These are phyloP conservation scores for Drosophila arawakana DNA, from an alignment of 1,140 invertebrate species.

Conservation along the genomic window DNA sequence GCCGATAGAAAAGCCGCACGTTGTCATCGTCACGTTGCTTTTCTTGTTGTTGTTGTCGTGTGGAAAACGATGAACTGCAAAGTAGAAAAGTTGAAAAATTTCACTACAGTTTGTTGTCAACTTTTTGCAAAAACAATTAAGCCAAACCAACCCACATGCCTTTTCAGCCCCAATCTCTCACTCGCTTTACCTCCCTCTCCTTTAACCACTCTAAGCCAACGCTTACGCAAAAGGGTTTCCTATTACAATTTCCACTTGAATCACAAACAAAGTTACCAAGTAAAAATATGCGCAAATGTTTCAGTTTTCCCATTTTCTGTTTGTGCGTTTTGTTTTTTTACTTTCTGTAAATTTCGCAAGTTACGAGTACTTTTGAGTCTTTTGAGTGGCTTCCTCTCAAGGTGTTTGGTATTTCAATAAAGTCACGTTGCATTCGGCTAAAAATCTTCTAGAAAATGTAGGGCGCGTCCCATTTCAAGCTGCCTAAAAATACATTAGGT, in stretches of 20 bases:
- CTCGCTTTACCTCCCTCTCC: background rate
- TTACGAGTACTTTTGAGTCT: slow-evolving; percentile 6
- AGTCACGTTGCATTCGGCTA: slow-evolving; percentile 67
- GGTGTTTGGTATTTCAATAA: slow-evolving; percentile 68
- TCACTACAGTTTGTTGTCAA: slow-evolving; percentile 32
- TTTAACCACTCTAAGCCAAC: slow-evolving; percentile 1
- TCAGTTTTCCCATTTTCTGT: slow-evolving; percentile 10
- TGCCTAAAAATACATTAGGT: slow-evolving; percentile 35
- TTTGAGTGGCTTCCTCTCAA: slow-evolving; percentile 40
- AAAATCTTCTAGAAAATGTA: slow-evolving; percentile 1
- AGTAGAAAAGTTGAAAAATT: slow-evolving; percentile 22
- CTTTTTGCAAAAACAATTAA: slow-evolving; percentile 57
- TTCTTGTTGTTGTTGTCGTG: background rate
- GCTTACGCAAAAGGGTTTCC: slow-evolving; percentile 79
- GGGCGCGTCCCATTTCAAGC: slow-evolving; percentile 23
- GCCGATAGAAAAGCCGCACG: slow-evolving; percentile 48
- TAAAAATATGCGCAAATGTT: slow-evolving; percentile 56
- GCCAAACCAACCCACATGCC: slow-evolving; percentile 9
- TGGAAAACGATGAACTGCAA: slow-evolving; percentile 30
- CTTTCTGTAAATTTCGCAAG: background rate
- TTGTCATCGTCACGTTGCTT: slow-evolving; percentile 39
- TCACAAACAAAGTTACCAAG: slow-evolving; percentile 67
- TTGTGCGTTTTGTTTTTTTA: background rate
- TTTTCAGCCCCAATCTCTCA: background rate
- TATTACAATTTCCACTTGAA: slow-evolving; percentile 61